Conservation (phyloP, 1,140 invertebrate species). For the Drosophila kanapiae region DNA sequence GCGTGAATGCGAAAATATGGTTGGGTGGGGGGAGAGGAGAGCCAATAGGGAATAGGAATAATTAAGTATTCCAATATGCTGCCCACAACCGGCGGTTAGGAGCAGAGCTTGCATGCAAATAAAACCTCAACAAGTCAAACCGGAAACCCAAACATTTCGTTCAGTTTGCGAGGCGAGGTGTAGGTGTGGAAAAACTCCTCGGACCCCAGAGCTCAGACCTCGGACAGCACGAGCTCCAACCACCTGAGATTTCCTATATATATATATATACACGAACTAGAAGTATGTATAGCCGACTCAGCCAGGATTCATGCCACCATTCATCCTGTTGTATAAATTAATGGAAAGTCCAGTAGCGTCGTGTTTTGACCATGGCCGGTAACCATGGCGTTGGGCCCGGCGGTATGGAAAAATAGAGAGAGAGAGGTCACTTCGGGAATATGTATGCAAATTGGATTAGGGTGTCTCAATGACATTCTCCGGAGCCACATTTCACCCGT, state of each 20-base stretch:
- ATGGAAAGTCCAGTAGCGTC: slow-evolving; percentile 76
- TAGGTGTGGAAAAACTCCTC: slow-evolving; percentile 38
- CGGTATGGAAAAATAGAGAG: slow-evolving; percentile 55
- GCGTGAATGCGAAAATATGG: slow-evolving; percentile 64
- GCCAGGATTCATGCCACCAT: slow-evolving; percentile 44
- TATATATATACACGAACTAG: slow-evolving; percentile 3
- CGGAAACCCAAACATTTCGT: slow-evolving; percentile 69
- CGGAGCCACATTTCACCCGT: slow-evolving; percentile 36
- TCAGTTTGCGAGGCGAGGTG: slow-evolving; percentile 42
- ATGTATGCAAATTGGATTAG: slow-evolving; percentile 66
- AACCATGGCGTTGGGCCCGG: slow-evolving; percentile 64
- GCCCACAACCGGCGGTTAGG: slow-evolving; percentile 21
- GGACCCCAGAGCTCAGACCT: slow-evolving; percentile 3
- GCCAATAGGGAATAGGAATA: slow-evolving; percentile 74
- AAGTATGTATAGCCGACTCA: slow-evolving; percentile 17
- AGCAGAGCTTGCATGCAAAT: slow-evolving; percentile 69
- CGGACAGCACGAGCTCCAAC: slow-evolving; percentile 28
- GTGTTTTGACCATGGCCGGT: slow-evolving; percentile 74
- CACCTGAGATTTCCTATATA: slow-evolving; percentile 35
- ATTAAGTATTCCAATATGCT: slow-evolving; percentile 66
- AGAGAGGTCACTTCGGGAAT: slow-evolving; percentile 67
- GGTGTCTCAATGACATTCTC: slow-evolving; percentile 53
- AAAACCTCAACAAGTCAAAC: slow-evolving; percentile 80
- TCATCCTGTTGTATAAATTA: slow-evolving; percentile 67
- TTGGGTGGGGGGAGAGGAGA: slow-evolving; percentile 9